phyloP scores from a whole-genome alignment of 2,797 vertebrate species.

The Scolopax rusticola region DNA sequence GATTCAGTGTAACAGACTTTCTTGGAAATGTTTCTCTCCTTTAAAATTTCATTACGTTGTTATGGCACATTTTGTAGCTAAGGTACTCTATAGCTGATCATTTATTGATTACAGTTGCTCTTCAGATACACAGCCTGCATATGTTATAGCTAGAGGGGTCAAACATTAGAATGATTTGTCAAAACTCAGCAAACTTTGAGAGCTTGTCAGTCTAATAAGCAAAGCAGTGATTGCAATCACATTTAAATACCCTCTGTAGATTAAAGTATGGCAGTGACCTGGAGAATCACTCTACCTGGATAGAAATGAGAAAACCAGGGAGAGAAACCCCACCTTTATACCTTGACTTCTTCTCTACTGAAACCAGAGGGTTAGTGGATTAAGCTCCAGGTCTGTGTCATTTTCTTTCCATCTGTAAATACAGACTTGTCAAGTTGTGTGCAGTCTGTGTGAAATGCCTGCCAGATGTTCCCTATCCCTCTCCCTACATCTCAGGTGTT shows the following conservation, averaged over 20 bases:
- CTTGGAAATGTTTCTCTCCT: not conserved
- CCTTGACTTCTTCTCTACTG: not conserved
- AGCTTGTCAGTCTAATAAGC: not conserved
- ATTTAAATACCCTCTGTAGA: not conserved
- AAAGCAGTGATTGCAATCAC: not conserved
- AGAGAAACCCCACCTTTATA: not conserved
- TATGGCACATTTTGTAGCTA: not conserved
- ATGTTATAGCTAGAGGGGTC: not conserved
- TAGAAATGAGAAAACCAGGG: not conserved
- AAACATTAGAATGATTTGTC: not conserved
- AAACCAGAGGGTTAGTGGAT: not conserved
- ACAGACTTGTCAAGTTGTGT: not conserved
- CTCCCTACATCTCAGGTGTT: fast-evolving
- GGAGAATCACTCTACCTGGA: not conserved
- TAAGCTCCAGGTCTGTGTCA: not conserved
- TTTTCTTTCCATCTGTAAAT: not conserved
- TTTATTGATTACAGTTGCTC: not conserved
- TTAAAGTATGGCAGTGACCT: not conserved
- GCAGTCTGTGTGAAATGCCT: not conserved
- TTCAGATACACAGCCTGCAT: not conserved
- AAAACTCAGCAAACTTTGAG: not conserved
- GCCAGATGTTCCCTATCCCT: not conserved
- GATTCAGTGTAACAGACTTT: not conserved
- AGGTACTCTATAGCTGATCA: not conserved
- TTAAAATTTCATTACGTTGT: not conserved